phyloP scores from a whole-genome alignment of 2,888 invertebrate genomes.

The Melangyna quadrimaculata region DNA sequence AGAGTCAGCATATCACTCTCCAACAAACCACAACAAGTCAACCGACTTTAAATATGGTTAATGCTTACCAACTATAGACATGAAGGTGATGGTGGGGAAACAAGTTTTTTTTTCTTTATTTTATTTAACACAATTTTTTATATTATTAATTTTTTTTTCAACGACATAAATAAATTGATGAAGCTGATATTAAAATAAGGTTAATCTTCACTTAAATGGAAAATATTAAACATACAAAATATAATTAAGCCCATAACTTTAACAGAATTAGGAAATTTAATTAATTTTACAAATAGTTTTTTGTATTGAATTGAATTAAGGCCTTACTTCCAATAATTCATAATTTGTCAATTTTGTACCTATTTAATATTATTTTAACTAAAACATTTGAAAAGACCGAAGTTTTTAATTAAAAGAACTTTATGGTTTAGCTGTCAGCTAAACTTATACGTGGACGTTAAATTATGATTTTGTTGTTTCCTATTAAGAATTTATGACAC shows the following conservation, averaged over 20 bases:
- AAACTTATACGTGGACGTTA: not conserved
- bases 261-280: not conserved
- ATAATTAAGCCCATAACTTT: not conserved
- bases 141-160: not conserved
- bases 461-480: not conserved
- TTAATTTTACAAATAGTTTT: not conserved
- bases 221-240: not conserved
- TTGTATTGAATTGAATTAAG: not conserved
- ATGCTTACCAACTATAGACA: too few species aligned
- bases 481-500: not conserved
- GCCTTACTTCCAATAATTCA: not conserved
- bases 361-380: not conserved
- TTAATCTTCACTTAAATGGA: not conserved
- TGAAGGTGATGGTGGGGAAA: not conserved
- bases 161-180: not conserved
- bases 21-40: too few species aligned
- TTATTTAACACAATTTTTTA: not conserved
- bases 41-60: too few species aligned
- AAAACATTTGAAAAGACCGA: not conserved
- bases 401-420: not conserved
- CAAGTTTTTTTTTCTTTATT: not conserved
- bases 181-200: not conserved
- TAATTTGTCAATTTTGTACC: conserved; percentile 8
- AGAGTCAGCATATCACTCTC: too few species aligned
- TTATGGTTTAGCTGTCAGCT: not conserved